Conservation (phyloP, 2,113 vertebrate species). For the Xiphophorus maculatus region DNA sequence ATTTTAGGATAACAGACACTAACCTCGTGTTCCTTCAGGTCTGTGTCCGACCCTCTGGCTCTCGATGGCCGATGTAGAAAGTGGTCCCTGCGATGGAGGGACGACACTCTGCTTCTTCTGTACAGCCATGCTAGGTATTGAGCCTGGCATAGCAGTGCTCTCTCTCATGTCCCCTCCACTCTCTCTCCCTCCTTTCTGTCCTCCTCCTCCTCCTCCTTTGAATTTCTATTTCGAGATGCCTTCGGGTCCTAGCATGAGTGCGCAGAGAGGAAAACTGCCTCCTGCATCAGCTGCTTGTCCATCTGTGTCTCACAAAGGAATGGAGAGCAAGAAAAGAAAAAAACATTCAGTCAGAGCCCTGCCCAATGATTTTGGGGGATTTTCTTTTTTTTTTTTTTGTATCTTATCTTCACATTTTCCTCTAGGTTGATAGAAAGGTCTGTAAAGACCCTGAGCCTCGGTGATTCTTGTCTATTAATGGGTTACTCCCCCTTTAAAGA, state of each 20-base stretch:
- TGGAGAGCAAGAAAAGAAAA: conserved; percentile 9
- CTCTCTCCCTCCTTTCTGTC: conserved; percentile 11
- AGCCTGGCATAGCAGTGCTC: conserved; percentile 62
- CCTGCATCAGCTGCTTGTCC: conserved; percentile 64
- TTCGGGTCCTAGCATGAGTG: conserved; percentile 48
- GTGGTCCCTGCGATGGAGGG: conserved; percentile 65
- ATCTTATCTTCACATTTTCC: neutral
- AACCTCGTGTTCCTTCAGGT: conserved; percentile 42
- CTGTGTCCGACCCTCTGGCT: conserved; percentile 47
- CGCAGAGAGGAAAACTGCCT: conserved; percentile 29
- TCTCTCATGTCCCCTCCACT: conserved; percentile 22
- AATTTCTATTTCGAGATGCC: conserved; percentile 73
- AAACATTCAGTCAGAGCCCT: conserved; percentile 15
- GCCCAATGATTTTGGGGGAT: neutral
- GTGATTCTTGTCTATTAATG: conserved; percentile 47
- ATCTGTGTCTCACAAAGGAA: conserved; percentile 46
- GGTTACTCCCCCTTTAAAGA: conserved; percentile 52
- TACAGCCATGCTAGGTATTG: conserved; percentile 68
- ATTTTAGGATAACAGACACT: neutral
- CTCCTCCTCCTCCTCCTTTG: conserved; percentile 41
- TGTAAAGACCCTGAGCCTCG: conserved; percentile 31
- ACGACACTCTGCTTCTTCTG: conserved; percentile 67
- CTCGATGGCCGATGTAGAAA: conserved; percentile 44
- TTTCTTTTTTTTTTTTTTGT: conserved; percentile 2
- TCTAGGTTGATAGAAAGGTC: conserved; percentile 27